Base-by-base conservation (phyloP, 2,888 invertebrate species). In the Drosophila seclusa region DNA sequence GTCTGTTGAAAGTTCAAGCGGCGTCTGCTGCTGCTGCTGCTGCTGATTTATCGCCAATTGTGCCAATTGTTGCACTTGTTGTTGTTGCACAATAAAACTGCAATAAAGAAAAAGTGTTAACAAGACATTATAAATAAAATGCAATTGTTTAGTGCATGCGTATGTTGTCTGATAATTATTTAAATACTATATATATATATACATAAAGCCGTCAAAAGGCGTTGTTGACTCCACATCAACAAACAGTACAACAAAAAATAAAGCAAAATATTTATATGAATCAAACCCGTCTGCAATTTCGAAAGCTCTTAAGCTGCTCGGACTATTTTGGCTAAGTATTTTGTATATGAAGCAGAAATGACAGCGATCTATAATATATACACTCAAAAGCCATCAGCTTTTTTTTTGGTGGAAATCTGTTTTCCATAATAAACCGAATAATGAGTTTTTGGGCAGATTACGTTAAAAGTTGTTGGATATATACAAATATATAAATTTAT, bases 81-180 rank as follows among this genome's bases (percentile, higher is more conserved):
- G 69, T 73, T 85, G 78, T 73, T 85, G 83, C 71, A 87, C 85
- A 87, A 89, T 87, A 87, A 82, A 80, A 78, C 85, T 86, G 88
- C 72, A 87, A 40, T 24, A 36, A 38, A 60, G 24, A 62, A 29
- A 52, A 59, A 49, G 21, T 64, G 75, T 66, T 73, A 64, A 59
- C 54, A 78, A 57, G 36, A 42, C 57, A 34, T 61, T 49, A 49
- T 53, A 74, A 55, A 63, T 73, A 67, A 48, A 67, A 27, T 80
- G 57, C 65, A 68, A 48, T 70, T 58, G 61, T 50, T 73, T 65
- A 73, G 58, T 67, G 62, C 68, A 72, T 7, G 16, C 57, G 54
- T 59, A 48, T 38, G 18, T 49, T 59, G 60, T 32, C 29, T 57
- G 55, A 40, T 48, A 70, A 80, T 68, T 69, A 67, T 68, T 62